Evolutionary conservation across 2,113 vertebrate genomes (phyloP).

Genomic region (Rhynchomys soricoides): DNA sequence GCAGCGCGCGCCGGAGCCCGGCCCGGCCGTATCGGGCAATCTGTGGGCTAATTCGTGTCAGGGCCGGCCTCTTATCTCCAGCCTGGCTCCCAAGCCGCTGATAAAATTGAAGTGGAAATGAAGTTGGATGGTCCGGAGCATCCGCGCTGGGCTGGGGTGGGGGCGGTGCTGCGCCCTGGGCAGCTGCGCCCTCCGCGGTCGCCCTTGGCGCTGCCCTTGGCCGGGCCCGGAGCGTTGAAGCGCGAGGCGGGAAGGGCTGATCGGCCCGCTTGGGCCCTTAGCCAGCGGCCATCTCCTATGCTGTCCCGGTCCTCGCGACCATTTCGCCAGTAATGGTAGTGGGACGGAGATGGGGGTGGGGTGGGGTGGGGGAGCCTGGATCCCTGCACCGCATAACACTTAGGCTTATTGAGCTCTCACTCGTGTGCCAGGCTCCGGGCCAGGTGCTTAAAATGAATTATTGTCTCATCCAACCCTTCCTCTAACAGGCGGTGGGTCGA

Average conservation of each 20-base stretch:
- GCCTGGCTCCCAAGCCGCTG: constrained; percentile 93
- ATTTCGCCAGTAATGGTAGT: background rate
- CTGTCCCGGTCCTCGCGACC: background rate
- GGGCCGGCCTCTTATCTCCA: constrained; percentile 96
- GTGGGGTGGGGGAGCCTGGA: too few species aligned
- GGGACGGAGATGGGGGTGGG: background rate
- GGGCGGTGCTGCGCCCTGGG: constrained; percentile 88
- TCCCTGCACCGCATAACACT: background rate
- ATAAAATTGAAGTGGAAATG: constrained; percentile 99
- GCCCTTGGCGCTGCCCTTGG: constrained; percentile 94
- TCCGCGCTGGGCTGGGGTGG: constrained; percentile 87
- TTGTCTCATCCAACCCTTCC: background rate
- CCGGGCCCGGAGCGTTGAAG: constrained; percentile 60
- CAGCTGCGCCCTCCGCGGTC: constrained; percentile 83
- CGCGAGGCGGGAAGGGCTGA: background rate
- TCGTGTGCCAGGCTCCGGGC: constrained; percentile 29
- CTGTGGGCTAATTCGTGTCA: constrained; percentile 97
- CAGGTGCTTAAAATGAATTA: constrained; percentile 24
- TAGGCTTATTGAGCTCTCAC: constrained; percentile 7
- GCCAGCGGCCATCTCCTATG: background rate
- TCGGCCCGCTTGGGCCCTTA: background rate
- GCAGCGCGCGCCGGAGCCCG: constrained; percentile 80
- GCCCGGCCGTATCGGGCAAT: constrained; percentile 94
- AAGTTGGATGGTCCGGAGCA: constrained; percentile 95
- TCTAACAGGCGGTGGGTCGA: background rate